Base-by-base conservation (phyloP, 2,113 vertebrate species). In the Zosterops lateralis region DNA sequence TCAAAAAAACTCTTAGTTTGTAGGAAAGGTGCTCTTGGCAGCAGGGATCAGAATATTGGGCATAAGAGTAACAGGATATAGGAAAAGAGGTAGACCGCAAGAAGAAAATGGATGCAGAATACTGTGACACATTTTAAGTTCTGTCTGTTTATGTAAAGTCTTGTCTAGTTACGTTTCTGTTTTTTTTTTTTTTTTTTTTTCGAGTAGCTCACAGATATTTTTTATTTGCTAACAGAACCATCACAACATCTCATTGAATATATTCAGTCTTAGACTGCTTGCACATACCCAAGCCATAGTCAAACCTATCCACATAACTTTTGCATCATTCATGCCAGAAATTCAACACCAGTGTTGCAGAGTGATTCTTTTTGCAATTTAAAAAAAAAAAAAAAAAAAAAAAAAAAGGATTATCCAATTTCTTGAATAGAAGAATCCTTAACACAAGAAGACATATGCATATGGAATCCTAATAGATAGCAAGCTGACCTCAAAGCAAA, bases 281-380 rank as follows among this genome's bases (percentile, higher is more conserved):
- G 19, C 10, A 53, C 13, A 21, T 34, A 32, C 38, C 12, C 10
- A 56, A 85, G 16, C 14, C 18, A 38, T 42, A 29, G 8, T 61
- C 15, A 32, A 15, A 62, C 14, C 4, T 36, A 40, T 18, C 17
- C 20, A 42, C 11, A 17, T 16, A 72, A 7, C 14, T 24, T 78
- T 47, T 67, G 14, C 0, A 1, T 72, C 21, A 20, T 26, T 72
- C 38, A 11, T 19, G 8, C 0, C 3, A 65, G 34, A 68, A 34
- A 38, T 89, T 68, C 19, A 53, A 84, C 72, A 61, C 7, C 19
- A 32, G 7, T 14, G 3, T 25, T 44, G 17, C 20, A 51, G 26
- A 66, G 25, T 15, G 31, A 54, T 54, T 54, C 2, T 64, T 66
- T n/a, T 57, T 29, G 5, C 11, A 31, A n/a, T 38, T 38, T 10